Conservation (phyloP, 2,113 vertebrate species). For the Aythya baeri region DNA sequence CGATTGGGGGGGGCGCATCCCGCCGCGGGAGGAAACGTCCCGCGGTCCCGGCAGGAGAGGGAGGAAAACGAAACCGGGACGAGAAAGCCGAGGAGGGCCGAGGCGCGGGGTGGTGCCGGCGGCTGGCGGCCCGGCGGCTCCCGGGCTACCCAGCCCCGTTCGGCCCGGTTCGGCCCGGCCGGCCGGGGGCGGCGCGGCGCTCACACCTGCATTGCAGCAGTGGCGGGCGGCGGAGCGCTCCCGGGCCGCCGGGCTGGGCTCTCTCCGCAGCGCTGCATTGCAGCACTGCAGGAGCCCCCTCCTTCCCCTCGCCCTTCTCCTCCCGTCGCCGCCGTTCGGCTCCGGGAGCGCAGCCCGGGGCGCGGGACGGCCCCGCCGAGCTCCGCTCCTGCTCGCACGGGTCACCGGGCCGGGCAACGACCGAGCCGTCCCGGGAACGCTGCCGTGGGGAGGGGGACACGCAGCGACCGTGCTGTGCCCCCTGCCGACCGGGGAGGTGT, state of each 20-base stretch:
- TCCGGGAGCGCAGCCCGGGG: background rate
- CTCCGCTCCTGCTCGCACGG: background rate
- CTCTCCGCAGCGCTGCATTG: slow-evolving; percentile 53
- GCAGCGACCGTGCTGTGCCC: background rate
- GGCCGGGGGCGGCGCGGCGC: background rate
- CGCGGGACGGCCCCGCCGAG: background rate
- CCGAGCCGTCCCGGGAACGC: background rate
- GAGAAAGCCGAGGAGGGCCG: background rate
- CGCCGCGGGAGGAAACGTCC: background rate
- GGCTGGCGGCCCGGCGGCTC: background rate
- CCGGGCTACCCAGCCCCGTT: background rate
- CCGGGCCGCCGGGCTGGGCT: slow-evolving; percentile 11
- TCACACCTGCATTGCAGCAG: slow-evolving; percentile 53
- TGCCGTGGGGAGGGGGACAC: background rate
- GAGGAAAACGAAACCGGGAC: slow-evolving; percentile 31
- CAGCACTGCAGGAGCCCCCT: slow-evolving; percentile 46
- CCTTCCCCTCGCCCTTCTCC: slow-evolving; percentile 7
- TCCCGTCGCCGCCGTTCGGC: background rate
- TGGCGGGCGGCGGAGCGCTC: background rate
- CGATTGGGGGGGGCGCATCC: background rate
- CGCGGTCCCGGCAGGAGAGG: background rate
- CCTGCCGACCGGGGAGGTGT: background rate
- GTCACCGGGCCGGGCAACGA: background rate
- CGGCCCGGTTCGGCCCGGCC: background rate
- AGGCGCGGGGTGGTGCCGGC: rapidly evolving